These are phyloP conservation scores for Lepus europaeus DNA, from an alignment of 2,113 vertebrate species.

Conservation along the genomic window DNA sequence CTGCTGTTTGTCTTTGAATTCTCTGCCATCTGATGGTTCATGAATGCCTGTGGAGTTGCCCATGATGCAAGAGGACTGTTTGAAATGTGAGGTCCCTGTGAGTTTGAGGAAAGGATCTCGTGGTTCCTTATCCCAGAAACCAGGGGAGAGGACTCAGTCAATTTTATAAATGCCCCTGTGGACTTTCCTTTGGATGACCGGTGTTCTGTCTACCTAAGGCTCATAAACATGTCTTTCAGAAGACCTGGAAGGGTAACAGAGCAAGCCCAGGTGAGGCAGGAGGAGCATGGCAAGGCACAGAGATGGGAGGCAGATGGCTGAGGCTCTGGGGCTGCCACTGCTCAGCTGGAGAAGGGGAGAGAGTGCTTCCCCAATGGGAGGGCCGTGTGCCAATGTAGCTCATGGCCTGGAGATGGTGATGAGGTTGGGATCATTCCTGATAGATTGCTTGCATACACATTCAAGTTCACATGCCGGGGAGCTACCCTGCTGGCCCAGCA, in stretches of 20 bases:
- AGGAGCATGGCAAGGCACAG: background rate
- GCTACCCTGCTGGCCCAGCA: accelerated
- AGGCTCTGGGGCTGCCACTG: background rate
- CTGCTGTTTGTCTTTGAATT: background rate
- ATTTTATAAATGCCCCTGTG: background rate
- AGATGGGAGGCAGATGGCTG: no score
- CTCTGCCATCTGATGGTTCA: background rate
- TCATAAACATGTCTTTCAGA: background rate
- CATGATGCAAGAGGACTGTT: accelerated
- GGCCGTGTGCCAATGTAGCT: no score
- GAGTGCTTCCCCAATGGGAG: accelerated
- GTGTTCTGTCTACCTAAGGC: background rate
- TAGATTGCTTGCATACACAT: background rate
- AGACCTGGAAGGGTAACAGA: background rate
- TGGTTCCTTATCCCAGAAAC: no score
- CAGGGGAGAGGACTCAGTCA: background rate
- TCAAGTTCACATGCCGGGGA: background rate
- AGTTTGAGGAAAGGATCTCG: background rate
- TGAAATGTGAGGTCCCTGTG: accelerated
- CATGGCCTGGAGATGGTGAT: background rate
- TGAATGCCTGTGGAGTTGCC: background rate
- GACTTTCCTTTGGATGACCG: background rate
- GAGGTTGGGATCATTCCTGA: accelerated
- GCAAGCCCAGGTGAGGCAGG: background rate
- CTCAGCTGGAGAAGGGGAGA: background rate